Evolutionary conservation across 2,888 invertebrate species (phyloP).

Genomic region (Dilophus febrilis): DNA sequence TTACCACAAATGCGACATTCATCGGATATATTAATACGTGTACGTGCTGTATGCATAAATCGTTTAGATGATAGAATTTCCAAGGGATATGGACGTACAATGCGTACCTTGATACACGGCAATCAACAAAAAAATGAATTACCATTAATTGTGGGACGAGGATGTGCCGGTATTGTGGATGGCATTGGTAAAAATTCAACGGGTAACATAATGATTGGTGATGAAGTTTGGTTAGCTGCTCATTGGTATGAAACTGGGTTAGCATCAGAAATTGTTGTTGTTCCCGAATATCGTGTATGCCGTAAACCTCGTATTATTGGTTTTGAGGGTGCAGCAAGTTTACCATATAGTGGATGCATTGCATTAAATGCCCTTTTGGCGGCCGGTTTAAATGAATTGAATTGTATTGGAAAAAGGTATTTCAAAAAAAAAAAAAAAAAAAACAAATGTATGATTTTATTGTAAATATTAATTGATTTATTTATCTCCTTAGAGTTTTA

Average conservation of each 20-base stretch:
- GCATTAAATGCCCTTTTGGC: slow-evolving; percentile 35
- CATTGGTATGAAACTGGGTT: slow-evolving; percentile 41
- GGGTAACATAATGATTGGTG: slow-evolving; percentile 36
- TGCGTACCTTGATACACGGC: slow-evolving; percentile 28
- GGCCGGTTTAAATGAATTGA: slow-evolving; percentile 31
- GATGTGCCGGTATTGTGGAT: slow-evolving; percentile 41
- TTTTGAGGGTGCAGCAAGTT: slow-evolving; percentile 40
- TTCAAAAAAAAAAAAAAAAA: not conserved
- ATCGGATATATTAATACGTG: slow-evolving; percentile 34
- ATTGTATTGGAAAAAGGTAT: slow-evolving; percentile 12
- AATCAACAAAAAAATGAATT: slow-evolving; percentile 20
- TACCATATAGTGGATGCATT: slow-evolving; percentile 40
- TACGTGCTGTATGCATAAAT: slow-evolving; percentile 36
- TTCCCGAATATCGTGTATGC: slow-evolving; percentile 34
- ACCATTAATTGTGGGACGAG: slow-evolving; percentile 42
- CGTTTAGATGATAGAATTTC: slow-evolving; percentile 35
- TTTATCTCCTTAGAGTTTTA: slow-evolving; percentile 5
- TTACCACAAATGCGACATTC: slow-evolving; percentile 31
- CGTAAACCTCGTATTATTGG: slow-evolving; percentile 37
- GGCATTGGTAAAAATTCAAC: slow-evolving; percentile 41
- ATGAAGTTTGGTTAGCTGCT: slow-evolving; percentile 40
- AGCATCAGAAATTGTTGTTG: slow-evolving; percentile 36
- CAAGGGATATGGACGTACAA: slow-evolving; percentile 31
- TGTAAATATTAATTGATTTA: slow-evolving; percentile 1
- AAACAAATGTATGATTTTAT: not conserved